phyloP scores from a whole-genome alignment of 2,113 vertebrate genomes.

The Corythaixoides concolor region DNA sequence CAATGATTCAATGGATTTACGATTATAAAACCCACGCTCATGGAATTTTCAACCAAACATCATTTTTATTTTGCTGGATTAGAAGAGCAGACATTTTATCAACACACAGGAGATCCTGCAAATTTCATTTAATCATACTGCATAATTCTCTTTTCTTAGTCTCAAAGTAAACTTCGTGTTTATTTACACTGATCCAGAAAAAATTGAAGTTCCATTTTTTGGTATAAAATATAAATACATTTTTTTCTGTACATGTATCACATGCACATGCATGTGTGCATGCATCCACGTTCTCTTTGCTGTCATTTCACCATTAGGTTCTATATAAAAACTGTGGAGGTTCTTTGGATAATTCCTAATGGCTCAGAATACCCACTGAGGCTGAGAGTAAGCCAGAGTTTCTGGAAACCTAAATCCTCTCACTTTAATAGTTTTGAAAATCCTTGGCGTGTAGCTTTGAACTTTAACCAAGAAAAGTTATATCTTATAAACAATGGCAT shows the following conservation, averaged over 20 bases:
- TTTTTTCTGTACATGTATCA: neutral
- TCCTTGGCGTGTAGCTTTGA: slow-evolving; percentile 87
- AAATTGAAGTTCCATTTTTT: neutral
- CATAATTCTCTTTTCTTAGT: neutral
- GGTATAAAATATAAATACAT: neutral
- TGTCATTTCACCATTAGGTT: neutral
- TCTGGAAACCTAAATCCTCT: slow-evolving; percentile 78
- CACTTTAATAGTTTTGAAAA: slow-evolving; percentile 79
- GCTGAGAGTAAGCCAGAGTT: slow-evolving; percentile 68
- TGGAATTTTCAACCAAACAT: slow-evolving; percentile 7
- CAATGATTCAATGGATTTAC: neutral
- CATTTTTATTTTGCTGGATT: neutral
- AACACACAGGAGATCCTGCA: neutral
- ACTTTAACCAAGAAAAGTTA: slow-evolving; percentile 93
- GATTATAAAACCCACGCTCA: neutral
- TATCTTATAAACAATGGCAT: slow-evolving; percentile 94
- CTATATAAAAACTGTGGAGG: slow-evolving; percentile 29
- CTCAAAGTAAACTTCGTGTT: neutral
- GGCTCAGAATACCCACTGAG: slow-evolving; percentile 65
- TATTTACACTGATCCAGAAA: neutral
- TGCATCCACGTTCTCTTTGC: neutral
- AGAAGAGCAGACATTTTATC: slow-evolving; percentile 4
- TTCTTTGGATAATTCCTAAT: slow-evolving; percentile 61
- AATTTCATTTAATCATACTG: neutral
- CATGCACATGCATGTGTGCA: neutral